Evolutionary conservation across 2,113 vertebrate species (phyloP).

Genomic region (Thamnaconus septentrionalis): DNA sequence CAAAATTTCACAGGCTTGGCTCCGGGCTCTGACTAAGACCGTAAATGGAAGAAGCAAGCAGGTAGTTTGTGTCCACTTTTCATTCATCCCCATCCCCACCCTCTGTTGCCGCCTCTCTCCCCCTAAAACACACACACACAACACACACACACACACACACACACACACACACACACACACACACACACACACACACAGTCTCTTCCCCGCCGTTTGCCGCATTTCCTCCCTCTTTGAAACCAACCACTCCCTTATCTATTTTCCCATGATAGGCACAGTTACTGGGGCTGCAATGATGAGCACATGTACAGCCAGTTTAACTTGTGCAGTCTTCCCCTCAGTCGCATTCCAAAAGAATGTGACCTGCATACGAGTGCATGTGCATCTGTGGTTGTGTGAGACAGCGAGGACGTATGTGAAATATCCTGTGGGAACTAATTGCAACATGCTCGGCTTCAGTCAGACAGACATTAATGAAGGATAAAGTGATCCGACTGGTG

Average conservation of each 20-base stretch:
- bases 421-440: not conserved
- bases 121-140: slow-evolving; percentile 11
- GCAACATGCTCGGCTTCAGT: not conserved
- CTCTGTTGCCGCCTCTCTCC: slow-evolving; percentile 3
- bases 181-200: not conserved
- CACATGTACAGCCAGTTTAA: slow-evolving; percentile 22
- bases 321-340: not conserved
- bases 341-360: slow-evolving; percentile 35
- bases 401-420: not conserved
- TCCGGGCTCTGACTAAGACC: slow-evolving; percentile 54
- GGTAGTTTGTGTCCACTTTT: slow-evolving; percentile 50
- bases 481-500: not conserved
- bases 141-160: not conserved
- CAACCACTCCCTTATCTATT: slow-evolving; percentile 6
- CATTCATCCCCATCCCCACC: slow-evolving; percentile 18
- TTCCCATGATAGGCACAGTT: slow-evolving; percentile 16
- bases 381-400: slow-evolving; percentile 6
- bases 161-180: slow-evolving; percentile 6
- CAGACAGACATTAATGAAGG: not conserved
- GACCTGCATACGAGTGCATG: slow-evolving; percentile 6
- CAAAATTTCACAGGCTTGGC: slow-evolving; percentile 55
- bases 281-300: not conserved
- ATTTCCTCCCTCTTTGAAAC: not conserved
- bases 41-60: slow-evolving; percentile 71
- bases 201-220: slow-evolving; percentile 1